A percentile compares a stretch with the other conserved stretches of the same genome.
Conservation (phyloP, 2,113 vertebrate species). For the Sturnira hondurensis region DNA sequence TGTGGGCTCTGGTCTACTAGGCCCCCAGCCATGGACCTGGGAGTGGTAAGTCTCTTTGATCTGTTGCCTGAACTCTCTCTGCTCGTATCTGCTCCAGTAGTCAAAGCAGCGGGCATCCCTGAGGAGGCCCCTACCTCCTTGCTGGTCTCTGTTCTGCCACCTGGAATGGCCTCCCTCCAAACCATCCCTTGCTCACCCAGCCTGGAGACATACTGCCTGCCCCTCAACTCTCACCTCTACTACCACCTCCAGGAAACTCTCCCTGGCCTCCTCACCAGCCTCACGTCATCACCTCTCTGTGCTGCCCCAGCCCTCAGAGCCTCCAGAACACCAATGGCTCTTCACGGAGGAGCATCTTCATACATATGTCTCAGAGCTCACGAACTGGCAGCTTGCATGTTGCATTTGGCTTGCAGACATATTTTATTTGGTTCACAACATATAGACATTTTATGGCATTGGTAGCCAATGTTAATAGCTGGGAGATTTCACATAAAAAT, state of each 20-base stretch:
- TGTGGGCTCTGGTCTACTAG: background rate
- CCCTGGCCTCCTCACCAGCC: background rate
- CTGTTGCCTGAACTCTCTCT: background rate
- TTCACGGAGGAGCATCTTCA: background rate
- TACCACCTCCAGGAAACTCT: background rate
- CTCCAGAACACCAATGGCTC: background rate
- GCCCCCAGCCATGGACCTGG: background rate
- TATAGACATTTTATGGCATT: background rate
- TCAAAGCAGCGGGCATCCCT: background rate
- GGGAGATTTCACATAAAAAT: background rate
- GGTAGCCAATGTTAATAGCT: constrained; percentile 14
- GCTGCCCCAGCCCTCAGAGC: background rate
- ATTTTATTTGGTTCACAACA: constrained; percentile 10
- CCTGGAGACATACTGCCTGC: background rate
- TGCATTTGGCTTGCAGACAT: background rate
- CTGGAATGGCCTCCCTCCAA: background rate
- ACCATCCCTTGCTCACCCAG: background rate
- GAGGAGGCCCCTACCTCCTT: background rate
- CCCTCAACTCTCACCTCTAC: background rate
- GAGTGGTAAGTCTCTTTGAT: background rate
- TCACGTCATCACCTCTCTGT: background rate
- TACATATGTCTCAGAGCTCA: background rate
- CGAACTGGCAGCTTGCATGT: background rate
- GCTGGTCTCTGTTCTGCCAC: background rate
- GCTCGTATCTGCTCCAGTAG: background rate